A percentile compares a stretch with the other conserved stretches of the same genome.
Conservation (phyloP, 2,888 invertebrate species). For the Macropis europaea region DNA sequence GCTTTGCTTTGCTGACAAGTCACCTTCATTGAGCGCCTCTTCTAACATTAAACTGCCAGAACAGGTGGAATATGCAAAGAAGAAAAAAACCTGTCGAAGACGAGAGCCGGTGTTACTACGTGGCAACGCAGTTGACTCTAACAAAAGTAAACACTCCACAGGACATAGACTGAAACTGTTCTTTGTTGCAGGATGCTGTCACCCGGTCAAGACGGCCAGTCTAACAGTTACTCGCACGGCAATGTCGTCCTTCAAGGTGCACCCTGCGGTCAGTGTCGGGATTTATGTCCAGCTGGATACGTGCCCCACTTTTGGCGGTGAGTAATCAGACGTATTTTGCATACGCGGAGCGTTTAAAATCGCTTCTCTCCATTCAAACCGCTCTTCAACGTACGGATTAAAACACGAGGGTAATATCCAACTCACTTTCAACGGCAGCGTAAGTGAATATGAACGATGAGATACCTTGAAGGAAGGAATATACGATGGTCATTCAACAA, state of each 20-base stretch:
- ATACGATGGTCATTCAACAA: too few relatives aligned
- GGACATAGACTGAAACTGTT: not conserved
- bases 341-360: not conserved
- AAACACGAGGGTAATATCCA: not conserved
- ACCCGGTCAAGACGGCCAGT: slow-evolving; percentile 67
- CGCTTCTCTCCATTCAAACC: not conserved
- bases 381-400: not conserved
- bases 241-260: slow-evolving; percentile 75
- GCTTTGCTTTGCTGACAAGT: too few relatives aligned
- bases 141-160: not conserved
- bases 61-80: too few relatives aligned
- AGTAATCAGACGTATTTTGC: slow-evolving; percentile 52
- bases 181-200: slow-evolving; percentile 75
- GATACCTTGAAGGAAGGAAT: too few relatives aligned
- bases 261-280: slow-evolving; percentile 77
- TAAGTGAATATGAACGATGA: too few relatives aligned
- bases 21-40: too few relatives aligned
- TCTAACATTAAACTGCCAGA: too few relatives aligned
- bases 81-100: too few relatives aligned
- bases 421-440: slow-evolving; percentile 2
- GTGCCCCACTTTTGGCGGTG: slow-evolving; percentile 78
- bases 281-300: slow-evolving; percentile 76
- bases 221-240: slow-evolving; percentile 66
- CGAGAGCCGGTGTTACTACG: too few relatives aligned
- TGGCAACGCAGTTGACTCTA: too few relatives aligned